Base-by-base conservation (phyloP, 37 sponge, comb jelly and placozoan species). In the Halichondria panicea region DNA sequence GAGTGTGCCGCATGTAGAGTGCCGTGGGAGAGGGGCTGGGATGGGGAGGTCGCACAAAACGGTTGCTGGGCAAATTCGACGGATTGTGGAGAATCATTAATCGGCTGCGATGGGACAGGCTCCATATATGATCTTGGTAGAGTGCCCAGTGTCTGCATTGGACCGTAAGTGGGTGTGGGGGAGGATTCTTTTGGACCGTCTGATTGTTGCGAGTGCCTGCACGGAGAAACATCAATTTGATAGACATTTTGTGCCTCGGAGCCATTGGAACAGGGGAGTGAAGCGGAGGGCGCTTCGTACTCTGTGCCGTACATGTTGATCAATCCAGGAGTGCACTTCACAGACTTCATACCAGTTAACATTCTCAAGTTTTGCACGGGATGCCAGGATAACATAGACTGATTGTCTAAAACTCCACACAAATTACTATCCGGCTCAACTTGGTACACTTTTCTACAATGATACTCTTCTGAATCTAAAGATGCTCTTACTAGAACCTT, bases 111-210 rank as follows among this genome's bases (percentile, higher is more conserved):
- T 21, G 48, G 38, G 3, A 64, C 24, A 0, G 82, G 33, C 2
- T 83, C 83, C 83, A 74, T 83, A 38, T 67, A 84, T 3, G 81
- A 70, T n/a, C n/a, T n/a, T 1, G 84, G 84, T 12, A 84, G 84
- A 28, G 84, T 33, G 2, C 84, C 84, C 12, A 84, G 70, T 18
- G 84, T n/a, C 50, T 84, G 84, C 76, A 68, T 76, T 5, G 84
- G 84, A 11, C 84, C 84, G 41, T 84, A 84, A 4, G 84, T 84
- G 35, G 76, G 77, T 2, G 76, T 24, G 36, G 68, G 65, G 13
- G 73, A 69, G 4, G 30, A 55, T 7, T 36, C 34, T 36, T 80
- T 80, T 24, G 50, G 48, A 4, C 60, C 81, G 4, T 21, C 71
- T 0, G 71, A 54, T 48, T 77, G 63, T 0, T 48, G 4, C n/a